Percentiles rank a stretch among this genome's conserved stretches.
Evolutionary conservation across 2,113 vertebrate genomes (phyloP).

Genomic region (Gymnorhina tibicen): DNA sequence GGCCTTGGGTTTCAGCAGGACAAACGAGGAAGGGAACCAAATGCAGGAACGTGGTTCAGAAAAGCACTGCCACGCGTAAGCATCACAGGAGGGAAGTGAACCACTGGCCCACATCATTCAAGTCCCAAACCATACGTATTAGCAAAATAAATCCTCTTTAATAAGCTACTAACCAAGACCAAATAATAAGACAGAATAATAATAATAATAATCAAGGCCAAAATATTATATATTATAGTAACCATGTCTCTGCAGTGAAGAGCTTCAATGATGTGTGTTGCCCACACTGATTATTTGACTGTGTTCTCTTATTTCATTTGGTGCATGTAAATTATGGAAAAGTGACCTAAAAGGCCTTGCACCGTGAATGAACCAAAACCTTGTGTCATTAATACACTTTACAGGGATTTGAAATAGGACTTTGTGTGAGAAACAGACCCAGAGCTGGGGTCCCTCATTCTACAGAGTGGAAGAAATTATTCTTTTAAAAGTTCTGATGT

Average conservation of each 20-base stretch:
- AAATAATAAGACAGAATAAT: neutral
- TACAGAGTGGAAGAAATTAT: neutral
- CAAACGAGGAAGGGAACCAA: neutral
- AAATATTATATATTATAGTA: neutral
- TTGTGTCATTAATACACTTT: neutral
- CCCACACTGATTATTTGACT: neutral
- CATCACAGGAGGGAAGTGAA: neutral
- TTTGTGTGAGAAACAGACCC: neutral
- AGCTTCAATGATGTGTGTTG: neutral
- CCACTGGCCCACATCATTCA: neutral
- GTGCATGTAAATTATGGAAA: neutral
- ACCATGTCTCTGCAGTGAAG: neutral
- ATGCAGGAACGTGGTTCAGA: neutral
- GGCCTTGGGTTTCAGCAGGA: neutral
- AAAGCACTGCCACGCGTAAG: neutral
- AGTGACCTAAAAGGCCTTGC: neutral
- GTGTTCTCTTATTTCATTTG: neutral
- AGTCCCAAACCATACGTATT: neutral
- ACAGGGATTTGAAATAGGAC: neutral
- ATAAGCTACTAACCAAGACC: neutral
- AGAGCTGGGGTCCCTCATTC: neutral
- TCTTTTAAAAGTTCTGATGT: neutral
- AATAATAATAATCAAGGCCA: neutral
- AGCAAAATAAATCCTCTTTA: neutral
- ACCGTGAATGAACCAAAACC: neutral